Conservation (phyloP, 2,113 vertebrate genomes). For the Anolis sagrei region DNA sequence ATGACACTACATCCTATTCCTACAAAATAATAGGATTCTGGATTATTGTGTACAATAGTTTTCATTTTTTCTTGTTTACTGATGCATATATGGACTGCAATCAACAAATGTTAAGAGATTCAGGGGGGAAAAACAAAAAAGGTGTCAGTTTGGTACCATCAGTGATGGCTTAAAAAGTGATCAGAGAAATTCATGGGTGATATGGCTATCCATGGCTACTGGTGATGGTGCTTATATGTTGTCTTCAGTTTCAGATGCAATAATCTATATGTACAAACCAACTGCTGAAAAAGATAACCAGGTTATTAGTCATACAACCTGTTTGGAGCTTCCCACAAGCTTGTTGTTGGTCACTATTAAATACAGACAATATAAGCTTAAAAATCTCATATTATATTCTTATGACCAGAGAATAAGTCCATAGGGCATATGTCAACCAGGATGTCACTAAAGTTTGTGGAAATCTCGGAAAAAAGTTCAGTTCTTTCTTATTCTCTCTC, state of each 20-base stretch:
- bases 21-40: too few species aligned
- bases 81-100: too few species aligned
- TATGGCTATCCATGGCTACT: not conserved
- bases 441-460: not conserved
- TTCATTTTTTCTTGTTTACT: too few species aligned
- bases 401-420: not conserved
- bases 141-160: too few species aligned
- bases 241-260: not conserved
- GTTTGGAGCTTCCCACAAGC: not conserved
- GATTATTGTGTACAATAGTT: too few species aligned
- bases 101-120: too few species aligned
- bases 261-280: not conserved
- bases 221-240: not conserved
- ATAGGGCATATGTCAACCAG: too few species aligned
- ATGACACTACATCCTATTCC: too few species aligned
- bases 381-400: not conserved
- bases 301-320: not conserved
- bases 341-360: not conserved
- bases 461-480: not conserved
- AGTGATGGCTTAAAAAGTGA: not conserved
- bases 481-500: not conserved
- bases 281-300: not conserved
- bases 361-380: not conserved
- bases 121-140: too few species aligned
- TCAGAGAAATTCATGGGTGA: not conserved